Evolutionary conservation across 2,113 vertebrate species (phyloP).

Genomic region (Hucho hucho): DNA sequence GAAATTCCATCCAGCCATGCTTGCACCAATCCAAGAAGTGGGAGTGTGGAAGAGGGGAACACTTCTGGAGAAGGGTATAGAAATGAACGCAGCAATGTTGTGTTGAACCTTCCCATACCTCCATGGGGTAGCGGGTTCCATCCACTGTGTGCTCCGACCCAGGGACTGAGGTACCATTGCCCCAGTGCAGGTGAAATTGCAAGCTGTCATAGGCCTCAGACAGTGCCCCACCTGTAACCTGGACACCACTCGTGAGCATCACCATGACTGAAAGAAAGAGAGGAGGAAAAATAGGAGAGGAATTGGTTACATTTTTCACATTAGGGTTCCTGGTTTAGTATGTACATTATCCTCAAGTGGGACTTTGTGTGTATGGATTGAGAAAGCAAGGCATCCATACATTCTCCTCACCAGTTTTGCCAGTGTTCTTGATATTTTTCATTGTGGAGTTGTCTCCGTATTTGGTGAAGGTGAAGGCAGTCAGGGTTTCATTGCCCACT

Average conservation of each 20-base stretch:
- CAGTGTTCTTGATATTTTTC: conserved; percentile 48
- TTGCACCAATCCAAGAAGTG: no score
- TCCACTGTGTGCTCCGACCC: conserved; percentile 72
- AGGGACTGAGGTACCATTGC: conserved; percentile 29
- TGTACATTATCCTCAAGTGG: neutral
- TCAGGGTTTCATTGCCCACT: neutral
- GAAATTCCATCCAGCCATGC: neutral
- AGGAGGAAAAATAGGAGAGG: neutral
- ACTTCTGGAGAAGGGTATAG: no score
- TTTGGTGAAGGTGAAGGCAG: conserved; percentile 45
- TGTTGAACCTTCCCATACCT: conserved; percentile 53
- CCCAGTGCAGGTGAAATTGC: conserved; percentile 74
- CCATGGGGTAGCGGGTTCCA: conserved; percentile 64
- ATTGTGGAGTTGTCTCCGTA: conserved; percentile 23
- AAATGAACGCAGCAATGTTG: neutral
- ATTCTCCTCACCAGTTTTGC: conserved; percentile 54
- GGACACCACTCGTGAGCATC: rapidly evolving
- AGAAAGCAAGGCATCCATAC: no score
- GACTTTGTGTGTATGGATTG: neutral
- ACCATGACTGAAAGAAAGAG: conserved; percentile 50
- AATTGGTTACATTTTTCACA: neutral
- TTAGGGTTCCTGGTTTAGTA: neutral
- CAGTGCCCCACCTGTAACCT: conserved; percentile 51
- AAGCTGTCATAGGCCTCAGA: rapidly evolving
- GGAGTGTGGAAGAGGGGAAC: neutral